phyloP scores from a whole-genome alignment of 2,888 invertebrate genomes.

The Pterostichus niger region DNA sequence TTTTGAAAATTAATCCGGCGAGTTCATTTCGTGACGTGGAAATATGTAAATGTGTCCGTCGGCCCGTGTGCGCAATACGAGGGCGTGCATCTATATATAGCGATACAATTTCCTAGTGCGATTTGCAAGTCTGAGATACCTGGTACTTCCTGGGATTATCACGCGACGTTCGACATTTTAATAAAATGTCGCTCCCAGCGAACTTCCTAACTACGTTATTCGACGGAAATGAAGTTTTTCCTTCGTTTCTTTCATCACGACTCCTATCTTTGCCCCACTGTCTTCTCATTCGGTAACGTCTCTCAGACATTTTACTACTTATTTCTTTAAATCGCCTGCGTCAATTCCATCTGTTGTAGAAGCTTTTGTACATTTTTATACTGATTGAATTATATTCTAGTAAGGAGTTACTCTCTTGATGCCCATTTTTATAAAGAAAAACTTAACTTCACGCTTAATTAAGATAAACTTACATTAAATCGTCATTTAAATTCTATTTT shows the following conservation, averaged over 20 bases:
- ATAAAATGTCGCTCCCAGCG: conserved; percentile 68
- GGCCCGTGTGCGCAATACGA: neutral
- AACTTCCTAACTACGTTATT: conserved; percentile 66
- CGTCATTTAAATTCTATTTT: too few species aligned
- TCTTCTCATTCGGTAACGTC: neutral
- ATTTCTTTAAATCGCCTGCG: conserved; percentile 45
- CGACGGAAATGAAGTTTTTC: conserved; percentile 64
- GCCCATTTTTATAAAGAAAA: too few species aligned
- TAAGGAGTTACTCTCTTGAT: too few species aligned
- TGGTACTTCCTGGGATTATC: conserved; percentile 68
- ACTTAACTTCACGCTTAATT: too few species aligned
- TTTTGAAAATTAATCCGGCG: conserved; percentile 41
- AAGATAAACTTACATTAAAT: too few species aligned
- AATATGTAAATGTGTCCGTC: conserved; percentile 54
- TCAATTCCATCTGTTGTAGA: conserved; percentile 41
- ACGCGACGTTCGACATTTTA: conserved; percentile 68
- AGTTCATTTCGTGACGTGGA: conserved; percentile 48
- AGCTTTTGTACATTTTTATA: conserved; percentile 18
- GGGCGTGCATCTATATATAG: conserved; percentile 42
- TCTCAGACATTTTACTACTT: conserved; percentile 39
- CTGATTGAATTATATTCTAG: neutral
- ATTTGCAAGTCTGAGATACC: conserved; percentile 69
- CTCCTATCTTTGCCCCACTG: neutral
- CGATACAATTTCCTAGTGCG: conserved; percentile 67
- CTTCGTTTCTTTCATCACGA: conserved; percentile 56